These are phyloP conservation scores for Cetoscarus ocellatus DNA, from an alignment of 2,797 vertebrate species.

Conservation along the genomic window DNA sequence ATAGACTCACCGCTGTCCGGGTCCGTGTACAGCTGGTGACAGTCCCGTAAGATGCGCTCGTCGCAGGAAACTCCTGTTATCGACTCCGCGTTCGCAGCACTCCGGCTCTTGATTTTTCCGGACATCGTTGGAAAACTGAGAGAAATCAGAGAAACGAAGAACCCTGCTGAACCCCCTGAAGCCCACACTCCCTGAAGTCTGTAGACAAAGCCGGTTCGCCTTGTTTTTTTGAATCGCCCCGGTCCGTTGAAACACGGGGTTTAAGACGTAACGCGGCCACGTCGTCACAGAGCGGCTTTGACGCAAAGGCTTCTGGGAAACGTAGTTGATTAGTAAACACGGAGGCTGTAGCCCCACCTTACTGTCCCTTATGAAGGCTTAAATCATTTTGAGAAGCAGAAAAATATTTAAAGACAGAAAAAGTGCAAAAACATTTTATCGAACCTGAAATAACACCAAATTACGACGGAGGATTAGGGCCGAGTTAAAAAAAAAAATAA, in stretches of 20 bases:
- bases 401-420: too few relatives aligned
- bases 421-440: too few relatives aligned
- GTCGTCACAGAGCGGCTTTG: conserved; percentile 62
- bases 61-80: conserved; percentile 83
- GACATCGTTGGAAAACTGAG: conserved; percentile 74
- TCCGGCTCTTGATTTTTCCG: conserved; percentile 85
- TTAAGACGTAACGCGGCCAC: conserved; percentile 74
- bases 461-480: too few relatives aligned
- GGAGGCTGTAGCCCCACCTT: too few relatives aligned
- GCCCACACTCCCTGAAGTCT: not conserved
- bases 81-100: conserved; percentile 83
- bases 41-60: conserved; percentile 88
- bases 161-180: not conserved
- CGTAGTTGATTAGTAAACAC: conserved; percentile 56
- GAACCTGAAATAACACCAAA: too few relatives aligned
- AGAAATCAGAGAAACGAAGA: not conserved
- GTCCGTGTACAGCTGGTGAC: conserved; percentile 87
- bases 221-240: conserved; percentile 81
- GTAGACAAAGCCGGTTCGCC: conserved; percentile 38
- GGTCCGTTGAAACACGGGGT: conserved; percentile 67
- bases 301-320: conserved; percentile 69
- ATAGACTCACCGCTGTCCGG: conserved; percentile 75
- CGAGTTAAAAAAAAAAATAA: too few relatives aligned
- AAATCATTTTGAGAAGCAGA: too few relatives aligned
- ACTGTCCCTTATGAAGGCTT: too few relatives aligned